These are phyloP conservation scores for Geothlypis trichas DNA, from an alignment of 2,113 vertebrate genomes.

Conservation along the genomic window DNA sequence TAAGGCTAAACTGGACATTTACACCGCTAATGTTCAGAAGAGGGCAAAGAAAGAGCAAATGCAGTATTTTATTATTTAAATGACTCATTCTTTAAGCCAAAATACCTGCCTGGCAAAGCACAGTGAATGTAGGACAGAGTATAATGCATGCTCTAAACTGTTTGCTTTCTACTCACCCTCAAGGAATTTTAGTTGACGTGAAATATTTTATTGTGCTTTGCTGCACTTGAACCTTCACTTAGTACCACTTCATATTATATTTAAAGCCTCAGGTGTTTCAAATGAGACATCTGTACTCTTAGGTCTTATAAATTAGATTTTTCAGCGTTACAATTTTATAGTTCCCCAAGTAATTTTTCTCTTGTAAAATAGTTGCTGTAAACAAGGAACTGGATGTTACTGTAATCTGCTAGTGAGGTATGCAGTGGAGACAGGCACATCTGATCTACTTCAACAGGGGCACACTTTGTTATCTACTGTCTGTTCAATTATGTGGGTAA, in stretches of 20 bases:
- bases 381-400: background rate
- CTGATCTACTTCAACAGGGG: background rate
- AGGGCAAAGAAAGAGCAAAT: background rate
- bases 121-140: background rate
- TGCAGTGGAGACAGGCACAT: background rate
- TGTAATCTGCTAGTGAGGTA: background rate
- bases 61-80: background rate
- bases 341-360: conserved; percentile 2
- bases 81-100: background rate
- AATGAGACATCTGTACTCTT: background rate
- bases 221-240: background rate
- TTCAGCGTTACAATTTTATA: background rate
- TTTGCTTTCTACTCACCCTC: background rate
- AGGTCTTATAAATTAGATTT: conserved; percentile 1
- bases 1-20: background rate
- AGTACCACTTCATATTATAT: background rate
- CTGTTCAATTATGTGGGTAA: background rate
- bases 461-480: background rate
- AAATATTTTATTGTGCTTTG: background rate
- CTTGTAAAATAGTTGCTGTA: background rate
- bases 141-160: background rate
- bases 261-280: background rate
- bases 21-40: background rate
- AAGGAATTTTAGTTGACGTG: background rate
- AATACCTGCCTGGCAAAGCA: background rate